phyloP scores from a whole-genome alignment of 2,797 vertebrate species.

The Myiotriccus ornatus region DNA sequence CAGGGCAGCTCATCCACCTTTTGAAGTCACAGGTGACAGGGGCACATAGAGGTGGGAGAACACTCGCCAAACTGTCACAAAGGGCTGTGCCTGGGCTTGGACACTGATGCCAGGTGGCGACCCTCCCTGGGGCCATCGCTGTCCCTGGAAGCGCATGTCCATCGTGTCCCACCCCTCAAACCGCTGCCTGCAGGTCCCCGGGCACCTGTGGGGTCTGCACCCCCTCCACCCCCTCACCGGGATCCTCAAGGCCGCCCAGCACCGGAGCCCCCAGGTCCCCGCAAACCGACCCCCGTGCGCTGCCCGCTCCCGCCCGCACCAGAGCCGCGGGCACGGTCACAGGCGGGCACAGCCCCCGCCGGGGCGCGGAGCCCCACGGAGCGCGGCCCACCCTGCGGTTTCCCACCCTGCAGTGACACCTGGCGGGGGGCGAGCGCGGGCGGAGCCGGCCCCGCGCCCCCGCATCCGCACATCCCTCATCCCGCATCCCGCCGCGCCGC shows the following conservation, averaged over 20 bases:
- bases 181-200: not conserved
- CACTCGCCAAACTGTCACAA: fast-evolving
- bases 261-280: not conserved
- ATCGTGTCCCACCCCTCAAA: not conserved
- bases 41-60: not conserved
- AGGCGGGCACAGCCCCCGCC: not conserved
- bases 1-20: not conserved
- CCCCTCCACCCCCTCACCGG: fast-evolving
- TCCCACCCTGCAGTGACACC: slow-evolving; percentile 39
- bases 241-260: not conserved
- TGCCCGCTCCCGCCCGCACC: not conserved
- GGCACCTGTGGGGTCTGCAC: not conserved
- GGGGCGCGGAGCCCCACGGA: not conserved
- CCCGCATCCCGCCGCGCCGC: not conserved
- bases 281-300: not conserved
- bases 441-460: not conserved
- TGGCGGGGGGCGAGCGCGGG: not conserved
- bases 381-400: not conserved
- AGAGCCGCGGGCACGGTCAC: not conserved
- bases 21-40: not conserved
- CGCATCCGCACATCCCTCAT: not conserved
- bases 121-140: not conserved
- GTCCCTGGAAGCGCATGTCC: fast-evolving
- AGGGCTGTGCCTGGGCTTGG: not conserved
- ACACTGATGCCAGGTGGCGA: not conserved